These are phyloP conservation scores for Dendrolimus pini DNA, from an alignment of 2,888 invertebrate species.

Conservation along the genomic window DNA sequence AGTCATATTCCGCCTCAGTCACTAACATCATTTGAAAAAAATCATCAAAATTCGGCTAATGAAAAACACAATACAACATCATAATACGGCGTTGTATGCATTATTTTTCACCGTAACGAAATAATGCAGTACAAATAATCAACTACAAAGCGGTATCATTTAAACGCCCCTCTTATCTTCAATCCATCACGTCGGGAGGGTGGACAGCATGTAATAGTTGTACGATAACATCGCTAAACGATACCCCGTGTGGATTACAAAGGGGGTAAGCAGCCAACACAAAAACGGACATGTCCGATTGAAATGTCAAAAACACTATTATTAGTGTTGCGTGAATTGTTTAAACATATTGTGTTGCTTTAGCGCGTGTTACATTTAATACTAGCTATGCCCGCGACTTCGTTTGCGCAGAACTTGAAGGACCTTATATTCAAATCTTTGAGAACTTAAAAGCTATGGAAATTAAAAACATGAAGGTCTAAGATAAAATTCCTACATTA, in stretches of 20 bases:
- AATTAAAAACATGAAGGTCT: too few relatives aligned
- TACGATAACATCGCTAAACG: slow-evolving; percentile 7
- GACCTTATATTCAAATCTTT: too few relatives aligned
- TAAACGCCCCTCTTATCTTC: slow-evolving; percentile 21
- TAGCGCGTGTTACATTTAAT: neutral
- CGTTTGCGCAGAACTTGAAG: too few relatives aligned
- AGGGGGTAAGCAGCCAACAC: neutral
- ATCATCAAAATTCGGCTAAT: too few relatives aligned
- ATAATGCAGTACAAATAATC: neutral
- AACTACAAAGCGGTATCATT: neutral
- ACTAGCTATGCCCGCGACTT: too few relatives aligned
- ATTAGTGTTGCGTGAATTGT: neutral
- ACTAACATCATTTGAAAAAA: too few relatives aligned
- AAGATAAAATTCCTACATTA: too few relatives aligned
- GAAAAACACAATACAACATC: too few relatives aligned
- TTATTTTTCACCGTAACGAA: neutral
- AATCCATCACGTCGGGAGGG: slow-evolving; percentile 30
- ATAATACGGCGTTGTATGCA: neutral
- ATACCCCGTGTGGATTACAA: slow-evolving; percentile 8
- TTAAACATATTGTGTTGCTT: neutral
- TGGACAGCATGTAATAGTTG: slow-evolving; percentile 20
- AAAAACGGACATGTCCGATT: neutral
- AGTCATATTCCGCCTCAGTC: too few relatives aligned
- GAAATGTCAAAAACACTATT: neutral
- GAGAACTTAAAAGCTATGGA: too few relatives aligned